A percentile compares a stretch with the other conserved stretches of the same genome.
These are phyloP conservation scores for Pygoscelis adeliae DNA, from an alignment of 2,113 vertebrate genomes.

Conservation along the genomic window DNA sequence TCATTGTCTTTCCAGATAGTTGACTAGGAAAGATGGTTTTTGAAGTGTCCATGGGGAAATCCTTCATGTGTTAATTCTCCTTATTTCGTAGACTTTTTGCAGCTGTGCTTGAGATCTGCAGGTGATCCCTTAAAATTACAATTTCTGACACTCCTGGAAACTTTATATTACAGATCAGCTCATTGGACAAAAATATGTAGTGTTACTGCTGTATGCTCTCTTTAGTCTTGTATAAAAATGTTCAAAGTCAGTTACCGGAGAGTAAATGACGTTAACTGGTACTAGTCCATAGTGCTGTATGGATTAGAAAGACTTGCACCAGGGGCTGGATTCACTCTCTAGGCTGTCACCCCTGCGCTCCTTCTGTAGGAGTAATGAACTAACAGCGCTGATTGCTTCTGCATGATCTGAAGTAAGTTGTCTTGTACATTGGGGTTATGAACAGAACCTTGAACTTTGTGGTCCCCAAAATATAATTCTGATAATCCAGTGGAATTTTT, in stretches of 20 bases:
- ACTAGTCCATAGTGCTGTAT: neutral
- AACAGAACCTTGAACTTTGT: neutral
- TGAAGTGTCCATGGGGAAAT: neutral
- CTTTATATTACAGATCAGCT: neutral
- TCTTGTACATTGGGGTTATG: neutral
- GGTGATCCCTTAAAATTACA: neutral
- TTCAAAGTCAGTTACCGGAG: neutral
- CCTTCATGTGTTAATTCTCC: neutral
- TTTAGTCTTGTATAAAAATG: neutral
- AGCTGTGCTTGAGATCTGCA: neutral
- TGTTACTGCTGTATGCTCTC: neutral
- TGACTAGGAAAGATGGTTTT: neutral
- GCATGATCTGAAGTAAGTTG: accelerated
- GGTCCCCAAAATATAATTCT: neutral
- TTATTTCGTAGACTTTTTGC: neutral
- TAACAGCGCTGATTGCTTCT: neutral
- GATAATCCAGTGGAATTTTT: neutral
- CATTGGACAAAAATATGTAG: neutral
- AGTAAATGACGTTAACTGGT: neutral
- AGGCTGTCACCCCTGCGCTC: neutral
- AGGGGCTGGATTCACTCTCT: neutral
- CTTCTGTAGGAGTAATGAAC: neutral
- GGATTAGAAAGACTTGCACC: neutral
- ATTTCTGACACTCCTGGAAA: neutral
- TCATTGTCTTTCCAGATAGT: neutral